phyloP scores from a whole-genome alignment of 2,888 invertebrate species.

The Drosophila meridiana region DNA sequence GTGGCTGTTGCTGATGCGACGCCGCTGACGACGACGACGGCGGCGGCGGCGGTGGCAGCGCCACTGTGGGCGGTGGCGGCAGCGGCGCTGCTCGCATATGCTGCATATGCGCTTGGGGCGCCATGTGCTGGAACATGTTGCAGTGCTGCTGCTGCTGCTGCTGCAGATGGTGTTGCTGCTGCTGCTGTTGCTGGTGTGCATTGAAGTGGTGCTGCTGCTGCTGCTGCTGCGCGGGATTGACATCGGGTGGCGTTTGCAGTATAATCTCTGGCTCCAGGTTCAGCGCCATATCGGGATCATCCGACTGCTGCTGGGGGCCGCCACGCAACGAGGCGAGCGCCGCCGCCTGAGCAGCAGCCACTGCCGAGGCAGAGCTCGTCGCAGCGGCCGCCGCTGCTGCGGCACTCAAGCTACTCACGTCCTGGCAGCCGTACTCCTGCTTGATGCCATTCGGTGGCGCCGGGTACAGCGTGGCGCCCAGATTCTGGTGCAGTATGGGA shows the following conservation, averaged over 20 bases:
- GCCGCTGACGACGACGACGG: constrained; percentile 35
- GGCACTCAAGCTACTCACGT: constrained; percentile 54
- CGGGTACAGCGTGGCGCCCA: constrained; percentile 78
- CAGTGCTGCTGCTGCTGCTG: constrained; percentile 79
- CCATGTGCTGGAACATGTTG: constrained; percentile 83
- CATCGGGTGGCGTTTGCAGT: constrained; percentile 80
- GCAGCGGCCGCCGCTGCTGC: constrained; percentile 50
- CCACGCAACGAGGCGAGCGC: constrained; percentile 66
- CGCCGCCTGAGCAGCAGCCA: constrained; percentile 70
- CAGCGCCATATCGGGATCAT: constrained; percentile 77
- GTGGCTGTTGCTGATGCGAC: constrained; percentile 43
- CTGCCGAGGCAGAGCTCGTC: constrained; percentile 56
- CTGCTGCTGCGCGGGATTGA: constrained; percentile 78
- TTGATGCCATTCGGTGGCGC: constrained; percentile 81
- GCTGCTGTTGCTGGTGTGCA: constrained; percentile 70
- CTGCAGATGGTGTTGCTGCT: constrained; percentile 68
- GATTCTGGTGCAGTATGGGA: constrained; percentile 82
- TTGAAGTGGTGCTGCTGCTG: constrained; percentile 72
- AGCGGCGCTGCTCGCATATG: constrained; percentile 78
- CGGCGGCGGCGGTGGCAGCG: constrained; percentile 62
- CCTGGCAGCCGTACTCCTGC: constrained; percentile 77
- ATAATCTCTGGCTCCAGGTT: constrained; percentile 82
- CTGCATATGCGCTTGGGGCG: constrained; percentile 83
- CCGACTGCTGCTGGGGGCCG: constrained; percentile 43
- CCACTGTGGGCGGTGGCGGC: constrained; percentile 70